Evolutionary conservation across 2,888 invertebrate species (phyloP), one percentile per base, ranked within the genome.

Genomic region (Scaptomyza flava): DNA sequence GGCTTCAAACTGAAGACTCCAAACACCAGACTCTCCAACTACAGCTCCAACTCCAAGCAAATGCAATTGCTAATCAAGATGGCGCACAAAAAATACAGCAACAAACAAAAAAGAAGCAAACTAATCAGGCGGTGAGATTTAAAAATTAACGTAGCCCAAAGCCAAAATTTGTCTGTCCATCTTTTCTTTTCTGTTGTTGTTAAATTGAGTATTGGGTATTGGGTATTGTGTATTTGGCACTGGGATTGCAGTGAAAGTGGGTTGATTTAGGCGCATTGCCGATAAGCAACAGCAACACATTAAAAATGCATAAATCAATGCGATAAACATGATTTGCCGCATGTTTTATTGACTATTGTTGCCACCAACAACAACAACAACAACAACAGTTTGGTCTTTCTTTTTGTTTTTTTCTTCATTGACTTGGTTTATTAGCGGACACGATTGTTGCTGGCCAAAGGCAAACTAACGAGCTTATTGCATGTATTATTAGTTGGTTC

Each of bases 321-420:
- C 90, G 91, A 91, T 91, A 91, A 91, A 90, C 91, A 91, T 91
- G 92, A 91, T 91, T 92, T 87, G 89, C 91, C 89, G 90, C 91
- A 90, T 91, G 91, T 90, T 91, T 91, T 91, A 91, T 91, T 92
- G 91, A 90, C 91, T 91, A 92, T 92, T 92, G 92, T 91, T 89
- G 74, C 59, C 33, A n/a, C n/a, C 31, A 36, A 30, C 34, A 30
- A 43, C 67, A 47, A n/a, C n/a, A n/a, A 41, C 54, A 17, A 48
- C 33, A 50, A n/a, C 8, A 20, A n/a, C 33, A 27, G 27, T 27
- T 27, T 31, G 57, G 30, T 33, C 59, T 9, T 34, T 20, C 20
- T 1, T 51, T 36, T 27, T 6, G 14, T 51, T 6, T 61, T 46
- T 5, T 64, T 66, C 53, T 45, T 64, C 27, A 27, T 81, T 59